Base-by-base conservation (phyloP, 1,140 invertebrate genomes). In the Homalodisca vitripennis region DNA sequence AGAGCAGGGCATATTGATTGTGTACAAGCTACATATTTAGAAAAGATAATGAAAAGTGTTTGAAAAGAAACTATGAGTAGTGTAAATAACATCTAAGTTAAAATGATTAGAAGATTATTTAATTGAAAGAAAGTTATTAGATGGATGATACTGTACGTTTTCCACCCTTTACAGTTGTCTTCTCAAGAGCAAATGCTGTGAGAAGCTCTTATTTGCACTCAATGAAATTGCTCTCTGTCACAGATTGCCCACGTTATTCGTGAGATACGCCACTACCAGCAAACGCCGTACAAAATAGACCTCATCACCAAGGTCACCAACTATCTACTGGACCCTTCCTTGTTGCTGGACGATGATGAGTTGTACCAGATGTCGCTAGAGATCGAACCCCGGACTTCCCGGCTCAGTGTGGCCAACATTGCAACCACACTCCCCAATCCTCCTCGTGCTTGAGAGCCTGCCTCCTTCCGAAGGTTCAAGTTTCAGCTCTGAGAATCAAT, bases 161-260 rank as follows among this genome's bases (percentile, higher is more conserved):
- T n/a, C n/a, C n/a, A n/a, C n/a, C n/a, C n/a, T n/a, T n/a, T n/a
- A n/a, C n/a, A n/a, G n/a, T n/a, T n/a, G n/a, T n/a, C n/a, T n/a
- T n/a, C n/a, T n/a, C n/a, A n/a, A n/a, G n/a, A n/a, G n/a, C n/a
- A n/a, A n/a, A n/a, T n/a, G n/a, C n/a, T n/a, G n/a, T n/a, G n/a
- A n/a, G n/a, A n/a, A n/a, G n/a, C n/a, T n/a, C n/a, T n/a, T n/a
- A n/a, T 41, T 41, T 41, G 17, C 34, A 41, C 6, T 10, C 34
- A 41, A 17, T 10, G 34, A 41, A 41, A 41, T n/a, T n/a, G 17
- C 22, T 53, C 75, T 62, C 69, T 85, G 86, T 53, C 20, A 29
- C 79, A 96, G 94, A 92, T 97, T 78, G 93, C 94, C 31, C 93
- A 97, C 77, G 93, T 97, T 0, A 97, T 97, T 71, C 83, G 93